These are phyloP conservation scores for Orthosia gothica DNA, from an alignment of 2,888 invertebrate species.

Conservation along the genomic window DNA sequence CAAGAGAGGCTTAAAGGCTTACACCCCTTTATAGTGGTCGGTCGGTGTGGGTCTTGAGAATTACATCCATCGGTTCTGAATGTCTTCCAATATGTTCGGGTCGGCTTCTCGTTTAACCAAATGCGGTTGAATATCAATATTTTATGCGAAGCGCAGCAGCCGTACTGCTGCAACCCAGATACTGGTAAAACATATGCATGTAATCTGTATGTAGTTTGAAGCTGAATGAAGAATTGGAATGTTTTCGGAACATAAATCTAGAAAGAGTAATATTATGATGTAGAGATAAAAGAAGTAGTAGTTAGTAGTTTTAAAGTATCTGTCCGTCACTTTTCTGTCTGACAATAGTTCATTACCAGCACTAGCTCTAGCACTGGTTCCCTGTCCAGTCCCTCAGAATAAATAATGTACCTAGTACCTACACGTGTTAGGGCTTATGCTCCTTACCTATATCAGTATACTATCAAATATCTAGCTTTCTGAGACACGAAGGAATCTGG, in stretches of 20 bases:
- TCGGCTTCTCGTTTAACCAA: slow-evolving; percentile 26
- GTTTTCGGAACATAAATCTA: neutral
- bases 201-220: slow-evolving; percentile 6
- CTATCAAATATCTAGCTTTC: too few relatives aligned
- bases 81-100: slow-evolving; percentile 35
- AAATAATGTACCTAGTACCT: too few relatives aligned
- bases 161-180: slow-evolving; percentile 15
- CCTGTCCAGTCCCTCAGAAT: too few relatives aligned
- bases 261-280: neutral
- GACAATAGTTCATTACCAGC: too few relatives aligned
- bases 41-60: slow-evolving; percentile 9
- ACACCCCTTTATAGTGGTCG: neutral
- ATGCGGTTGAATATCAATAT: slow-evolving; percentile 36
- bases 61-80: slow-evolving; percentile 22
- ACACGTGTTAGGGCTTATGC: too few relatives aligned
- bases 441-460: too few relatives aligned
- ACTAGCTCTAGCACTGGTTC: too few relatives aligned
- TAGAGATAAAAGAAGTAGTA: too few relatives aligned
- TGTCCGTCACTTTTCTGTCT: neutral
- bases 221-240: slow-evolving; percentile 13
- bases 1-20: slow-evolving; percentile 24
- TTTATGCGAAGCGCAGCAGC: slow-evolving; percentile 32
- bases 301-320: too few relatives aligned
- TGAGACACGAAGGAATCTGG: too few relatives aligned
- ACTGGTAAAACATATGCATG: slow-evolving; percentile 28